phyloP scores from a whole-genome alignment of 2,888 invertebrate genomes.

The Leuctra nigra region DNA sequence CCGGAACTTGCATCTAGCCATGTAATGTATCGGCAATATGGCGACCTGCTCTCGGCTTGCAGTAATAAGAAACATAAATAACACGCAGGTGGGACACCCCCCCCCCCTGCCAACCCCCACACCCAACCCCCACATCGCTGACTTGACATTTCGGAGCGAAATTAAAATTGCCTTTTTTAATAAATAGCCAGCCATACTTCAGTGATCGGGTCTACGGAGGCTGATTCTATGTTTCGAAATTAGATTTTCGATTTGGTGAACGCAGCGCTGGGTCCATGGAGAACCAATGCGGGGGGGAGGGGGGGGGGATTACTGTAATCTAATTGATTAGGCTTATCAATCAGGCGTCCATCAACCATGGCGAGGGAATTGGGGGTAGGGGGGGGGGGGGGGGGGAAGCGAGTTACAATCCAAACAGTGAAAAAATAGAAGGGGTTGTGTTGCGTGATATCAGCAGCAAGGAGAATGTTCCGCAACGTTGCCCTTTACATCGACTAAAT shows the following conservation, averaged over 20 bases:
- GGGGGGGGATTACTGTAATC: constrained; percentile 10
- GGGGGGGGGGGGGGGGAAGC: background rate
- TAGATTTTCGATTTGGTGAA: constrained; percentile 7
- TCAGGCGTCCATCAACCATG: constrained; percentile 2
- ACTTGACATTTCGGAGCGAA: constrained; percentile 7
- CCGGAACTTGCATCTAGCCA: no score
- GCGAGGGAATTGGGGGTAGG: background rate
- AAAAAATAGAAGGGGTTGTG: background rate
- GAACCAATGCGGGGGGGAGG: background rate
- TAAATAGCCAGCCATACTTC: constrained; percentile 1
- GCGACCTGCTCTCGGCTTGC: no score
- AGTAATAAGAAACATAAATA: background rate
- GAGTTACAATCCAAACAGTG: background rate
- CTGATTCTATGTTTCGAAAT: constrained; percentile 8
- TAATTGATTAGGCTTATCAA: constrained; percentile 17
- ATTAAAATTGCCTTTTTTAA: constrained; percentile 12
- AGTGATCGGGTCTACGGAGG: background rate
- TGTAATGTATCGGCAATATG: no score
- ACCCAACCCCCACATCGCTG: background rate
- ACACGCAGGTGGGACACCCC: background rate
- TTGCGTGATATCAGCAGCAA: no score
- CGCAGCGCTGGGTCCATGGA: background rate
- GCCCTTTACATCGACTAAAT: no score
- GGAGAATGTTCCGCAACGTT: no score
- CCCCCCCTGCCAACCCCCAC: background rate